Base-by-base conservation (phyloP, 2,888 invertebrate species). In the Ommatoiulus sabulosus region DNA sequence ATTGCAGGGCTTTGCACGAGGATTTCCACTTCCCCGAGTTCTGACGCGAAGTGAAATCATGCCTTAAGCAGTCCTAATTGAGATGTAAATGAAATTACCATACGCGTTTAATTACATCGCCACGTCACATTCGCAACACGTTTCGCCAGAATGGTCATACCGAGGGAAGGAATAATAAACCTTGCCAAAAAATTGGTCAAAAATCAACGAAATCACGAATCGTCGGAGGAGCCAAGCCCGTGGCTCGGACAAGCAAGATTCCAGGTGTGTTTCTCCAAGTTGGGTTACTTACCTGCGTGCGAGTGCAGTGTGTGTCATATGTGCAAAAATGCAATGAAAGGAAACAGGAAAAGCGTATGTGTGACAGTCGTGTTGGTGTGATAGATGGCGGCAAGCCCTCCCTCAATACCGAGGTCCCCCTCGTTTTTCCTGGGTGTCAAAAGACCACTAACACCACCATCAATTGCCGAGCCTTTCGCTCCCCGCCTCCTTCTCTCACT, bases 391-490 rank as follows among this genome's bases (percentile, higher is more conserved):
- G 84, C 84, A 84, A 84, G 84, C 84, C 84, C 84, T 84, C 84
- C 24, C 84, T 84, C 84, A 24, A 24, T 84, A 24, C 43, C 84
- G 10, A 46, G 46, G 86, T 20, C 20, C 35, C 86, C 86, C 86
- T 46, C 86, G 86, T 86, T 86, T 86, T 20, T 44, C 44, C 44
- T 46, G 86, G 86, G 86, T 86, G 86, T 86, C 86, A 86, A 86
- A 86, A 35, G 44, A 86, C 86, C 86, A 46, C 86, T 86, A 86
- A 86, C 86, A 86, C 86, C 86, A 46, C 86, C 86, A 86, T 86
- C 86, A 86, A 86, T 86, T 86, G 86, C 86, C 86, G 86, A 43
- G 86, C 86, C 86, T 86, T 86, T 35, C 86, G 24, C 20, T 86
- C 86, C 44, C 86, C 86, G 44, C 44, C 86, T 46, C 86, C 86